These are phyloP conservation scores for Capra hircus DNA, from an alignment of 2,113 vertebrate species.

Conservation along the genomic window DNA sequence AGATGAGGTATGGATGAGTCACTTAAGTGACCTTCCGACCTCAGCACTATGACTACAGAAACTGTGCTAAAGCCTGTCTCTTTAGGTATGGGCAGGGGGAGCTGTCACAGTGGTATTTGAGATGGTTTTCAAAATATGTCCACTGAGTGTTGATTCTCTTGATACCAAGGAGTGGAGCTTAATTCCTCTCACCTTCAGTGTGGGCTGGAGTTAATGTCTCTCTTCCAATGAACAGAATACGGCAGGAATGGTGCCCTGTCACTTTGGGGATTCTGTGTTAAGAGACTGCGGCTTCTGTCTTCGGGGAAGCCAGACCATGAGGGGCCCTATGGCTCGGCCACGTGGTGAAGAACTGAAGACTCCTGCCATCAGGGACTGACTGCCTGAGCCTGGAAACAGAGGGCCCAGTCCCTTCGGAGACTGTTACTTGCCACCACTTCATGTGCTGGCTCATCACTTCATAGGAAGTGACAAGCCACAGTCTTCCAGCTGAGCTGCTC, in stretches of 20 bases:
- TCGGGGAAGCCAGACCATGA: not conserved
- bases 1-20: not conserved
- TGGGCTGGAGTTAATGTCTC: not conserved
- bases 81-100: not conserved
- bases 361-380: fast-evolving
- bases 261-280: not conserved
- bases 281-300: not conserved
- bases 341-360: fast-evolving
- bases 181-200: not conserved
- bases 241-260: not conserved
- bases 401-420: not conserved
- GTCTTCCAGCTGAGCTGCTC: not conserved
- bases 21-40: not conserved
- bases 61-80: not conserved
- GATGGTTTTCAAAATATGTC: not conserved
- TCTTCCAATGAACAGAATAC: not conserved
- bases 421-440: not conserved
- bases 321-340: not conserved
- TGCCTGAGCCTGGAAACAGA: not conserved
- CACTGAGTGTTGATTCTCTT: not conserved
- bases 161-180: not conserved
- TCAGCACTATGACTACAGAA: not conserved
- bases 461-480: not conserved
- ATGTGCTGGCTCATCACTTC: not conserved
- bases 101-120: not conserved